These are phyloP conservation scores for Drosophila ambigua DNA, from an alignment of 1,140 invertebrate genomes.

Conservation along the genomic window DNA sequence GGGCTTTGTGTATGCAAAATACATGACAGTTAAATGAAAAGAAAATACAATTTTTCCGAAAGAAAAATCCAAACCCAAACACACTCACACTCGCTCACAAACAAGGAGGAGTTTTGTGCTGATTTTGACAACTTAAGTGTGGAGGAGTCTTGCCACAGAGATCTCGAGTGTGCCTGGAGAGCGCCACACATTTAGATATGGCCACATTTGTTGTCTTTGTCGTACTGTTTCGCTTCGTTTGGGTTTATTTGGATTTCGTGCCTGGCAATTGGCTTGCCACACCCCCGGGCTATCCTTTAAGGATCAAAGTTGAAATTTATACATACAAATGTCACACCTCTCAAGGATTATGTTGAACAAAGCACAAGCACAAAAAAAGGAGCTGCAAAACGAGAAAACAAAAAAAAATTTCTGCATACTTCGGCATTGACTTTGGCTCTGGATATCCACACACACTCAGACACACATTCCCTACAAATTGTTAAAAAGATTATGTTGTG, in stretches of 20 bases:
- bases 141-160: slow-evolving; percentile 25
- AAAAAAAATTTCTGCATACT: slow-evolving; percentile 58
- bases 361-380: slow-evolving; percentile 11
- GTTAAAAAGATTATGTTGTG: slow-evolving; percentile 75
- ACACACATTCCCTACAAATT: slow-evolving; percentile 44
- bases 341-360: slow-evolving; percentile 69
- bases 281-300: slow-evolving; percentile 73
- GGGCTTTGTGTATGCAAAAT: slow-evolving; percentile 57
- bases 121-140: slow-evolving; percentile 79
- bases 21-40: slow-evolving; percentile 69
- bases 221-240: slow-evolving; percentile 20
- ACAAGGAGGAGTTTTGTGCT: slow-evolving; percentile 44
- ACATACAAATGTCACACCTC: slow-evolving; percentile 76
- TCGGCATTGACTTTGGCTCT: slow-evolving; percentile 56
- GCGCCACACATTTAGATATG: slow-evolving; percentile 21
- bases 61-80: not conserved
- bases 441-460: slow-evolving; percentile 17
- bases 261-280: slow-evolving; percentile 62
- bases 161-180: slow-evolving; percentile 33
- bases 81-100: slow-evolving; percentile 17
- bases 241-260: slow-evolving; percentile 54
- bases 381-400: slow-evolving; percentile 27
- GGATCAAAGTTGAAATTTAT: slow-evolving; percentile 82
- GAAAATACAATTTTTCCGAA: slow-evolving; percentile 55
- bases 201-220: slow-evolving; percentile 41